Base-by-base conservation (phyloP, 1,140 invertebrate genomes). In the Drosophila subobscura region DNA sequence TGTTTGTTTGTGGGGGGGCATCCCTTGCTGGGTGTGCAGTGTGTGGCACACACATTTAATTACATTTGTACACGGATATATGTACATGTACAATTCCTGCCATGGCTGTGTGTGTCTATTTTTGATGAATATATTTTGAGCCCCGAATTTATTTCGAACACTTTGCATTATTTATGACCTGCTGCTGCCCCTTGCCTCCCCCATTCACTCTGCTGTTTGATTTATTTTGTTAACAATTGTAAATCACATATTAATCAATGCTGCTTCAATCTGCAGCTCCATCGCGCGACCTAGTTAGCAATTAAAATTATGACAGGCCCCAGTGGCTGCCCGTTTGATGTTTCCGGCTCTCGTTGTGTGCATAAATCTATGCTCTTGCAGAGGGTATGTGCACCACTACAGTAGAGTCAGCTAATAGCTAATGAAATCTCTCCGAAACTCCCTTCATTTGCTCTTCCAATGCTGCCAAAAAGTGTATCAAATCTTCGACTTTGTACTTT, bases 71-170 rank as follows among this genome's bases (percentile, higher is more conserved):
- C 4, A 51, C 33, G 12, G 4, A 16, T 27, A 25, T 10, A 27
- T 29, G 14, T 27, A 27, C 6, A 5, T 27, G 25, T 27, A 6
- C 25, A 27, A 27, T 27, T 5, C 42, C 16, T 27, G 27, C 41
- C 49, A 57, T 66, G 74, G 59, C 49, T 55, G 68, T 29, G 70
- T 77, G 77, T 81, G 70, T 77, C 73, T 81, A 75, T 81, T 88
- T 77, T 75, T 81, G 88, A 88, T 86, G 83, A 88, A 78, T 78
- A 78, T 78, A 54, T 81, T 63, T 72, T 78, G 44, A 52, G n/a
- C n/a, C n/a, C n/a, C n/a, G n/a, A n/a, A 78, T 78, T 78, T 78
- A 54, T 81, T 63, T 72, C 75, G 44, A 52, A 60, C 70, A 78
- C 83, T 47, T 66, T 77, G 68, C 72, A 77, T 22, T 57, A 27